Percentiles rank a stretch among this genome's conserved stretches.
phyloP scores from a whole-genome alignment of 2,888 invertebrate genomes.

The Corbicula japonica region DNA sequence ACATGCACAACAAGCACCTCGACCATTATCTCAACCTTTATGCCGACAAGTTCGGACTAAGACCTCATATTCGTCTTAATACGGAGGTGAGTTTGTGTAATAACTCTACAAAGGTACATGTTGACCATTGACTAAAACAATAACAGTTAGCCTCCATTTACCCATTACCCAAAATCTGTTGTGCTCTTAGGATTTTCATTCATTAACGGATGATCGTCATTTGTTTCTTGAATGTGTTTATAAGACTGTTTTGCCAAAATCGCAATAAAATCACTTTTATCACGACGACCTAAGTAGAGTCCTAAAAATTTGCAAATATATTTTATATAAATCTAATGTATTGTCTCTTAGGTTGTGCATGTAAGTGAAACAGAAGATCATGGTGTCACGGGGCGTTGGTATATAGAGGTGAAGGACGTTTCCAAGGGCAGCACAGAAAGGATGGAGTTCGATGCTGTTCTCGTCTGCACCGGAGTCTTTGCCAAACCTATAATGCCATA shows the following conservation, averaged over 20 bases:
- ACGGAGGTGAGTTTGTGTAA: conserved; percentile 70
- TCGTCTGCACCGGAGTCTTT: conserved; percentile 77
- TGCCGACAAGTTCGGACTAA: conserved; percentile 80
- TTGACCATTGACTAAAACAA: background rate
- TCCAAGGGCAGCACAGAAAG: conserved; percentile 59
- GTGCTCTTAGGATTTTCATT: background rate
- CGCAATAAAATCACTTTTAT: background rate
- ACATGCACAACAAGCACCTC: conserved; percentile 84
- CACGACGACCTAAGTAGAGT: no score
- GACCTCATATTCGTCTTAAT: conserved; percentile 78
- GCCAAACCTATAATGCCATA: conserved; percentile 59
- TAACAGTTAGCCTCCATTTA: background rate
- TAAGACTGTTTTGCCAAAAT: background rate
- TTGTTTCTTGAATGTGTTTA: background rate
- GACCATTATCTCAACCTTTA: conserved; percentile 83
- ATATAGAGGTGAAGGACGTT: conserved; percentile 68
- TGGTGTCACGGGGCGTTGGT: conserved; percentile 78
- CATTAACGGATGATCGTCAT: background rate
- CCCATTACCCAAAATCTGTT: background rate
- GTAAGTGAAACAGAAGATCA: conserved; percentile 71
- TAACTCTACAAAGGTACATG: background rate
- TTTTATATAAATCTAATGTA: no score
- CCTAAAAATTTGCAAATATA: no score
- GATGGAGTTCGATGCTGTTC: conserved; percentile 73
- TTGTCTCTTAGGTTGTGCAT: conserved; percentile 45